Evolutionary conservation across 2,113 vertebrate genomes (phyloP).

Genomic region (Rhizomys pruinosus): DNA sequence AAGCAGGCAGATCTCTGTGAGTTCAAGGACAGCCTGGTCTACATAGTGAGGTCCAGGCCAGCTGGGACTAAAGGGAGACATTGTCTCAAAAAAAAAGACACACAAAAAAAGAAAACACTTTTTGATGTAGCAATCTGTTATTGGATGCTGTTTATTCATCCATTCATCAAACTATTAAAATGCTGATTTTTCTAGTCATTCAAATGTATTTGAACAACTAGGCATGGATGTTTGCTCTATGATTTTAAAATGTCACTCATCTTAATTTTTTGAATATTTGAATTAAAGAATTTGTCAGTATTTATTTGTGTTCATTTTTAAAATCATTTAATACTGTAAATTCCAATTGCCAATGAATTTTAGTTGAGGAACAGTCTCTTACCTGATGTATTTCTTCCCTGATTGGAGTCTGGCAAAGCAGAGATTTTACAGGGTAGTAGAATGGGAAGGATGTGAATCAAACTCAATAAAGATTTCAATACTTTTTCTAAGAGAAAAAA

Average conservation of each 20-base stretch:
- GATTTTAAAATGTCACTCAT: slow-evolving; percentile 1
- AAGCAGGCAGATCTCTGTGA: no score
- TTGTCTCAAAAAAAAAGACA: no score
- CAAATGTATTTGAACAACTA: slow-evolving; percentile 19
- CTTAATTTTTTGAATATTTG: slow-evolving; percentile 48
- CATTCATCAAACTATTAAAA: neutral
- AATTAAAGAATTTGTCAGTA: neutral
- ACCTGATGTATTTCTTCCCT: neutral
- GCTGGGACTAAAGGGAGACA: no score
- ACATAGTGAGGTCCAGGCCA: no score
- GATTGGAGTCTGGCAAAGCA: neutral
- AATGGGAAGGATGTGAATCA: neutral
- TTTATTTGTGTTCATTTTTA: slow-evolving; percentile 1
- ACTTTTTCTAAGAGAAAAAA: neutral
- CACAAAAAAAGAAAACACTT: neutral
- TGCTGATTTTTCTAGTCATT: neutral
- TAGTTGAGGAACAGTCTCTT: slow-evolving; percentile 34
- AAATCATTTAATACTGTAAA: slow-evolving; percentile 2
- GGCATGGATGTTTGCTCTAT: neutral
- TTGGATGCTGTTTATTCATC: neutral
- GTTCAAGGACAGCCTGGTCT: no score
- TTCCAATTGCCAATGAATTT: slow-evolving; percentile 41
- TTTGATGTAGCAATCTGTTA: neutral
- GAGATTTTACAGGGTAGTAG: neutral
- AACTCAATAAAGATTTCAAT: neutral